Conservation (phyloP, 1,140 invertebrate species). For the Olivierus martensii region DNA sequence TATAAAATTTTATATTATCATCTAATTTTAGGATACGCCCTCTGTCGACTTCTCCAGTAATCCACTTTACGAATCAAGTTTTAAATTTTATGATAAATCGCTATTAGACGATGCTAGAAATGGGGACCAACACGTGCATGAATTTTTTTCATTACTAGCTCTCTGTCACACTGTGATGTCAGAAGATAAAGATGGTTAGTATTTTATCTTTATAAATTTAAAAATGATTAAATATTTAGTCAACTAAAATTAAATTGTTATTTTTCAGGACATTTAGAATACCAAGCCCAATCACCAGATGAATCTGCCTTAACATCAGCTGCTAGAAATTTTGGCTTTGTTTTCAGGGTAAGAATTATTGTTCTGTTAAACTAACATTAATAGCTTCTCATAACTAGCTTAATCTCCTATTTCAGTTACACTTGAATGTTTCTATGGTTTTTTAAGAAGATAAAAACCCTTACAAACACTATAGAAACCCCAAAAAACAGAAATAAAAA, state of each 20-base stretch:
- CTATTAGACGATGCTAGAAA: constrained; percentile 70
- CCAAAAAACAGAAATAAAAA: no score
- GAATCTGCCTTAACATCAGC: constrained; percentile 93
- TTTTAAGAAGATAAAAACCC: no score
- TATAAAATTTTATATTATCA: no score
- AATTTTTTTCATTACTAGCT: constrained; percentile 77
- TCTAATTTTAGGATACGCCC: constrained; percentile 44
- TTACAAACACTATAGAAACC: no score
- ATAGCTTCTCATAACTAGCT: no score
- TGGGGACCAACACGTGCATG: constrained; percentile 52
- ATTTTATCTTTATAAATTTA: neutral
- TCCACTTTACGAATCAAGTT: constrained; percentile 74
- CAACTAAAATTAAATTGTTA: neutral
- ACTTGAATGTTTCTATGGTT: no score
- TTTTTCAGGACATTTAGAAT: constrained; percentile 34
- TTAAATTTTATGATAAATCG: constrained; percentile 83
- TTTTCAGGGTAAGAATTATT: constrained; percentile 66
- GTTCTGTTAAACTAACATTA: no score
- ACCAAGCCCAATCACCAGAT: constrained; percentile 92
- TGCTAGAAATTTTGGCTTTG: constrained; percentile 95
- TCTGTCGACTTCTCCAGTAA: constrained; percentile 89
- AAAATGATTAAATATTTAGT: neutral
- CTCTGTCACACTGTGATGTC: constrained; percentile 96
- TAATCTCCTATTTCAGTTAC: no score
- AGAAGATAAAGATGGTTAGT: constrained; percentile 64